Conservation (phyloP, 2,797 vertebrate species). For the Danio tinwini region DNA sequence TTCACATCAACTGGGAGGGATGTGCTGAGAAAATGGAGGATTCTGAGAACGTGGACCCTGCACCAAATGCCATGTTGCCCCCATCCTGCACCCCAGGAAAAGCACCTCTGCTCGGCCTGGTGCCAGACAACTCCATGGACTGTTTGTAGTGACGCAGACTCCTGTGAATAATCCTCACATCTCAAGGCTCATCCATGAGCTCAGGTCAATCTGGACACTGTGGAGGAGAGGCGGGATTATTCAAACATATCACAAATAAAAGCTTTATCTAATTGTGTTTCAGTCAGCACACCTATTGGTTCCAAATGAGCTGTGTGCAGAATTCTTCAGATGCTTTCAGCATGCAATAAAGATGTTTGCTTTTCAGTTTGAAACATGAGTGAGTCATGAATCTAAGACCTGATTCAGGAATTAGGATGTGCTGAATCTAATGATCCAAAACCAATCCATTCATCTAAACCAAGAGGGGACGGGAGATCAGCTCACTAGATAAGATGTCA, state of each 20-base stretch:
- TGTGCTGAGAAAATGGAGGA: slow-evolving; percentile 86
- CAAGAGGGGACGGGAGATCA: slow-evolving; percentile 12
- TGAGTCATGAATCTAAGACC: slow-evolving; percentile 13
- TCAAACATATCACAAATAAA: neutral
- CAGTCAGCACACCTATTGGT: neutral
- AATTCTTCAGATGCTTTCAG: neutral
- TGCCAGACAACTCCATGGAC: slow-evolving; percentile 94
- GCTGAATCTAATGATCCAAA: slow-evolving; percentile 18
- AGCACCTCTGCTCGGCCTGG: slow-evolving; percentile 78
- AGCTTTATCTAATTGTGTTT: neutral
- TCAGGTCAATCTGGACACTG: slow-evolving; percentile 39
- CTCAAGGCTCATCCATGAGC: slow-evolving; percentile 39
- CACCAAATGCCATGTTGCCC: slow-evolving; percentile 81
- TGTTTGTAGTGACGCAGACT: slow-evolving; percentile 78
- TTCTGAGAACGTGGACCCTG: slow-evolving; percentile 87
- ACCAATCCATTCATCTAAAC: slow-evolving; percentile 10
- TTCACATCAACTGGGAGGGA: slow-evolving; percentile 95
- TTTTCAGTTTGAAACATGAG: slow-evolving; percentile 13
- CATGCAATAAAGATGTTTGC: slow-evolving; percentile 10
- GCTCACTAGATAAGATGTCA: neutral
- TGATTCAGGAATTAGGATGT: slow-evolving; percentile 25
- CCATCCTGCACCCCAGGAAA: slow-evolving; percentile 84
- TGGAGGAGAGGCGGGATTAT: slow-evolving; percentile 24
- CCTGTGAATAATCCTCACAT: slow-evolving; percentile 27
- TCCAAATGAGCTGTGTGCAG: neutral